Evolutionary conservation across 2,113 vertebrate species (phyloP), one percentile per base, ranked within the genome.

Genomic region (Oncorhynchus mykiss): DNA sequence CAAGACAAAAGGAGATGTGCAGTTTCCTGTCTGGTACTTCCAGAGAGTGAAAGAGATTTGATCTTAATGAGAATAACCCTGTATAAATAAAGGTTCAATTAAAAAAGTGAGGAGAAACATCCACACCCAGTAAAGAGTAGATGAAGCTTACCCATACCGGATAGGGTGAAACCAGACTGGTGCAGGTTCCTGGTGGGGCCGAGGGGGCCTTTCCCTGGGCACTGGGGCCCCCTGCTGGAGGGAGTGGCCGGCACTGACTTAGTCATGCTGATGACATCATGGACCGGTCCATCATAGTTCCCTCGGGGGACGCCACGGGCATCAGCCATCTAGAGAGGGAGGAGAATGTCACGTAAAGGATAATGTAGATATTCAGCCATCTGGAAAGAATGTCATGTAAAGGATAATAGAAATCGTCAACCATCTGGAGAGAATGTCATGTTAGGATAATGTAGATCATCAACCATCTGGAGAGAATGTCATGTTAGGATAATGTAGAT

Each of bases 91-190:
- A 39, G 8, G 39, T 39, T 39, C 0, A 39, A 39, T 39, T 0
- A 1, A 39, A 39, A 39, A 31, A 14, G 20, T n/a, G 13, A 67
- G 3, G 16, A 11, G 25, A 72, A 54, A 51, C 8, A 29, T 6
- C 12, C 20, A 8, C 66, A 51, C 51, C 1, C 45, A 12, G 5
- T 1, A 66, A 24, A 57, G 11, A 22, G 5, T n/a, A 5, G 3
- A 51, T 3, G 14, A 31, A 13, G 48, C 22, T 14, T 13, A 74
- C 49, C 27, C 49, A 74, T 92, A 98, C 97, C 97, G 1, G 97
- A 96, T 7, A 99, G 86, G 65, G 96, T 98, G 93, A 99, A 99
- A 18, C 97, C 97, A 1, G 97, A 99, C 78, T 93, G 96, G 86
- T 99, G 97, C 57, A 98, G 94, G 88, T 98, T 98, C 68, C 97